Conservation (phyloP, 2,888 invertebrate genomes). For the Troides aeacus region DNA sequence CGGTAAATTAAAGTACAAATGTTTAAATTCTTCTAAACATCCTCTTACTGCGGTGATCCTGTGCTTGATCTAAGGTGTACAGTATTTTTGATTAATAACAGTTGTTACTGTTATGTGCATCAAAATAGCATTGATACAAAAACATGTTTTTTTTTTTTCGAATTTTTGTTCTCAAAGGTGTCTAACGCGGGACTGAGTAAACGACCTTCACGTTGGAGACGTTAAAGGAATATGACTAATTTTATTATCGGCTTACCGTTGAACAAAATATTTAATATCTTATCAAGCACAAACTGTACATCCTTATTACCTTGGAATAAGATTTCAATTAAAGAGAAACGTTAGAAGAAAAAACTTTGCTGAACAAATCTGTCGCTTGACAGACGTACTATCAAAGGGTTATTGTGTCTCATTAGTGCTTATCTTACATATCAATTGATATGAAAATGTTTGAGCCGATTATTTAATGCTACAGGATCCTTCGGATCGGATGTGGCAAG, state of each 20-base stretch:
- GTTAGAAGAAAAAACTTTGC: slow-evolving; percentile 27
- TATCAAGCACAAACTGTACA: not conserved
- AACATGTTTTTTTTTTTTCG: not conserved
- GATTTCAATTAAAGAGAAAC: slow-evolving; percentile 28
- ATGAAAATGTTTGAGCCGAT: slow-evolving; percentile 30
- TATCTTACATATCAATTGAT: slow-evolving; percentile 39
- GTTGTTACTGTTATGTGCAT: not conserved
- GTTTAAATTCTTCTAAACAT: slow-evolving; percentile 42
- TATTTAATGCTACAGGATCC: slow-evolving; percentile 33
- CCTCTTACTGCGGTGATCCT: slow-evolving; percentile 31
- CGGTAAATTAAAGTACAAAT: slow-evolving; percentile 16
- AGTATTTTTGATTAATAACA: not conserved
- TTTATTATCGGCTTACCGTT: slow-evolving; percentile 59
- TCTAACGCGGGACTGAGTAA: not conserved
- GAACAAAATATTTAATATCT: slow-evolving; percentile 34
- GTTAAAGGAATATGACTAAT: slow-evolving; percentile 64
- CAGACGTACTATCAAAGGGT: slow-evolving; percentile 51
- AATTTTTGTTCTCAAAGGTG: not conserved
- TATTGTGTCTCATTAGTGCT: slow-evolving; percentile 56
- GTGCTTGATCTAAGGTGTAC: not conserved
- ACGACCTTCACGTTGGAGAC: slow-evolving; percentile 35
- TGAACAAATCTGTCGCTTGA: slow-evolving; percentile 49
- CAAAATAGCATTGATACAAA: not conserved
- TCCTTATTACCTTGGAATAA: slow-evolving; percentile 24
- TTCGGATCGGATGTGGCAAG: slow-evolving; percentile 29